phyloP scores from a whole-genome alignment of 2,888 invertebrate genomes.

The Altica lythri region DNA sequence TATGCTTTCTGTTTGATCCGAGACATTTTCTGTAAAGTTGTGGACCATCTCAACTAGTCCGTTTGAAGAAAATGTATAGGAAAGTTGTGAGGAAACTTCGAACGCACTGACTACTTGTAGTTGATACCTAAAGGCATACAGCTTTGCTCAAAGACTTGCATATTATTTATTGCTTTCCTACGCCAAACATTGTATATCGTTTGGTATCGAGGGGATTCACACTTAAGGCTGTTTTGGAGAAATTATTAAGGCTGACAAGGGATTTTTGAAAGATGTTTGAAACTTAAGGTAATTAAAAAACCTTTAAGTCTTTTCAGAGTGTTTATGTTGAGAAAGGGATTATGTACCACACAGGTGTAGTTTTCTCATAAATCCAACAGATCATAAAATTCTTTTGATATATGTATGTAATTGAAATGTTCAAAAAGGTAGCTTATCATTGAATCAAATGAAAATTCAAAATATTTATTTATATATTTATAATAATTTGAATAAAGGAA shows the following conservation, averaged over 20 bases:
- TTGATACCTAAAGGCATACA: slow-evolving; percentile 57
- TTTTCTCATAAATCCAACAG: too few relatives aligned
- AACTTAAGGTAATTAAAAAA: slow-evolving; percentile 17
- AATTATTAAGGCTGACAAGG: slow-evolving; percentile 25
- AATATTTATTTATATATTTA: too few relatives aligned
- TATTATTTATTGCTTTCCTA: slow-evolving; percentile 59
- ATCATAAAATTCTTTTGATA: too few relatives aligned
- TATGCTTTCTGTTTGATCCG: slow-evolving; percentile 59
- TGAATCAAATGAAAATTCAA: too few relatives aligned
- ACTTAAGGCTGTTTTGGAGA: slow-evolving; percentile 34
- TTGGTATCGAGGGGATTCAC: slow-evolving; percentile 39
- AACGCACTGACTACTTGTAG: slow-evolving; percentile 44
- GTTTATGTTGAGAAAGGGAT: not conserved
- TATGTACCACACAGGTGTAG: too few relatives aligned
- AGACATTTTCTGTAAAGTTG: slow-evolving; percentile 41
- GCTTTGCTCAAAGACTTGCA: slow-evolving; percentile 57
- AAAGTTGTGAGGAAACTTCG: not conserved
- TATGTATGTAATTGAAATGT: too few relatives aligned
- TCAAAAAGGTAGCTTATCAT: too few relatives aligned
- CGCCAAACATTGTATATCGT: slow-evolving; percentile 55
- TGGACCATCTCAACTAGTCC: slow-evolving; percentile 30
- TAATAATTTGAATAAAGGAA: too few relatives aligned
- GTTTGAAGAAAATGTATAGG: not conserved
- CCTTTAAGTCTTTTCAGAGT: slow-evolving; percentile 16
- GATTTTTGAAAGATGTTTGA: slow-evolving; percentile 4